Evolutionary conservation across 2,888 invertebrate species (phyloP).

Genomic region (Thymelicus acteon): DNA sequence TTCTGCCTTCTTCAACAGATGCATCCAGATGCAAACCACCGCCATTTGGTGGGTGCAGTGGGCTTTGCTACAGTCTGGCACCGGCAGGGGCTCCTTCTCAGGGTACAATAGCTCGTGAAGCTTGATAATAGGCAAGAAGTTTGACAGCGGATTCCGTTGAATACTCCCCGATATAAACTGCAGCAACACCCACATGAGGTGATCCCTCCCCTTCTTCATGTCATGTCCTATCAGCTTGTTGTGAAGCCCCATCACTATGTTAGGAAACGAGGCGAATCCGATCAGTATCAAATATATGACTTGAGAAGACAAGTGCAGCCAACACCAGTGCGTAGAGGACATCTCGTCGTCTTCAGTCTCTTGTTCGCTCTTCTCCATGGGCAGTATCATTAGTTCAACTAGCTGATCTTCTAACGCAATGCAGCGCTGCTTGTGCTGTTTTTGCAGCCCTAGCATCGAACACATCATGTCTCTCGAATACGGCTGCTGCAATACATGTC

Average conservation of each 20-base stretch:
- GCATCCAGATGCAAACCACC: constrained; percentile 98
- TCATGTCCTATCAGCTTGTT: constrained; percentile 92
- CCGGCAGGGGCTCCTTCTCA: constrained; percentile 94
- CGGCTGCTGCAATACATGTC: constrained; percentile 97
- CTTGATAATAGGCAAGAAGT: constrained; percentile 95
- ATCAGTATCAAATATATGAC: constrained; percentile 97
- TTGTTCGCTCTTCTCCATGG: constrained; percentile 96
- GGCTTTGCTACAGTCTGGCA: constrained; percentile 95
- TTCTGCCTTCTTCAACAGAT: constrained; percentile 96
- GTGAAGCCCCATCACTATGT: constrained; percentile 95
- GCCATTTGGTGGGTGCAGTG: constrained; percentile 96
- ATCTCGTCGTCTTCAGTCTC: constrained; percentile 85
- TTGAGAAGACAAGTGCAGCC: constrained; percentile 97
- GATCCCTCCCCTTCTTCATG: constrained; percentile 95
- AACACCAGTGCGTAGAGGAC: constrained; percentile 91
- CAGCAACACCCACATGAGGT: constrained; percentile 99
- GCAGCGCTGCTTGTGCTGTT: constrained; percentile 95
- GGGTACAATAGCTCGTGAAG: constrained; percentile 96
- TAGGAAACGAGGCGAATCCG: constrained; percentile 96
- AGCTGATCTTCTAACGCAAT: constrained; percentile 96
- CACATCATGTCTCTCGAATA: constrained; percentile 98
- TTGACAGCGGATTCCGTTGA: constrained; percentile 94
- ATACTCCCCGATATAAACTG: constrained; percentile 99
- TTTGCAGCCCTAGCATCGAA: constrained; percentile 96
- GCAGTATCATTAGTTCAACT: constrained; percentile 94